These are phyloP conservation scores for Nomada fabriciana DNA, from an alignment of 2,888 invertebrate genomes.

Conservation along the genomic window DNA sequence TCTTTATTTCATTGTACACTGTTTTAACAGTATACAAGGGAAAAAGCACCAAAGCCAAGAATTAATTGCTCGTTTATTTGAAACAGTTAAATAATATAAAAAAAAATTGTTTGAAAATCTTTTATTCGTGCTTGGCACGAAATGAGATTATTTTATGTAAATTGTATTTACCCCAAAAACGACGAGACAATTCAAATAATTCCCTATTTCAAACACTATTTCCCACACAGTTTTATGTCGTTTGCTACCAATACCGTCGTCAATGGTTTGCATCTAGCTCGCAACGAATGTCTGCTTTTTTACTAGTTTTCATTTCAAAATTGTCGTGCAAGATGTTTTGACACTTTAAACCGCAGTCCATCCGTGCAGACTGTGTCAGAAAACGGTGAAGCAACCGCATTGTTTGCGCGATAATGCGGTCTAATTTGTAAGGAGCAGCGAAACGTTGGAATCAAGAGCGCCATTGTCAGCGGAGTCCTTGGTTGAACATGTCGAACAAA, in stretches of 20 bases:
- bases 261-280: not conserved
- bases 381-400: slow-evolving; percentile 33
- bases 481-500: slow-evolving; percentile 52
- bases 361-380: not conserved
- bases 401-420: slow-evolving; percentile 47
- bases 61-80: too few species aligned
- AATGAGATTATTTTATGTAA: too few species aligned
- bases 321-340: slow-evolving; percentile 10
- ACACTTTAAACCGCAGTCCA: not conserved
- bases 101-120: too few species aligned
- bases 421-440: slow-evolving; percentile 50
- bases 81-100: too few species aligned
- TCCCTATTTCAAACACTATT: too few species aligned
- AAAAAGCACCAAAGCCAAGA: too few species aligned
- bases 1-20: too few species aligned
- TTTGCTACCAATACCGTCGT: too few species aligned
- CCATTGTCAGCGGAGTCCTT: slow-evolving; percentile 39
- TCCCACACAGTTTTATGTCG: too few species aligned
- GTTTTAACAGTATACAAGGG: too few species aligned
- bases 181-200: not conserved
- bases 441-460: slow-evolving; percentile 48
- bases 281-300: not conserved
- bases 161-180: not conserved
- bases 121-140: too few species aligned
- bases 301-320: not conserved